Conservation (phyloP, 2,797 vertebrate genomes). For the Garrulus glandarius region DNA sequence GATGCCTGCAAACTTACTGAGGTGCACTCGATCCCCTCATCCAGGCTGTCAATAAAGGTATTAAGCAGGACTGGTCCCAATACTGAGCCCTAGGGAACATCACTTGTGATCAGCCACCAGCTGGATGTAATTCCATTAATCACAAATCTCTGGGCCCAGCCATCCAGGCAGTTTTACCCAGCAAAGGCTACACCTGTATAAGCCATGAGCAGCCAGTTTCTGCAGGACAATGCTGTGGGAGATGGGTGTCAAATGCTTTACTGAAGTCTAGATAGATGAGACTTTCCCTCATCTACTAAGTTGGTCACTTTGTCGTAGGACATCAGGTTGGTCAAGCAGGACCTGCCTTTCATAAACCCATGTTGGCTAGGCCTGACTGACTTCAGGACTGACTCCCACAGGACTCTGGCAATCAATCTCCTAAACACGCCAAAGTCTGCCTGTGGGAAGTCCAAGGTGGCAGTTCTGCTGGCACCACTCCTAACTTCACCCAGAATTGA, state of each 20-base stretch:
- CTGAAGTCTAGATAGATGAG: neutral
- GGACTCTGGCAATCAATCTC: neutral
- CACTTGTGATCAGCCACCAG: neutral
- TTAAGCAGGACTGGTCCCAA: neutral
- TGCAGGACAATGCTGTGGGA: neutral
- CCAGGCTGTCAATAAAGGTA: neutral
- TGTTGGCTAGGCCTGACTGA: neutral
- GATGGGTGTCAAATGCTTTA: neutral
- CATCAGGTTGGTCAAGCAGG: neutral
- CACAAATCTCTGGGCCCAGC: neutral
- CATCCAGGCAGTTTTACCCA: neutral
- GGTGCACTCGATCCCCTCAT: neutral
- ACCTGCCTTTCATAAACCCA: neutral
- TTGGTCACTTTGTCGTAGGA: neutral
- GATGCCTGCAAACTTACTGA: neutral
- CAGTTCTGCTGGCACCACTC: neutral
- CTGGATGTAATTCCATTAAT: neutral
- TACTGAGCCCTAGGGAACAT: neutral
- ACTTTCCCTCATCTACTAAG: neutral
- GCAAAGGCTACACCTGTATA: neutral
- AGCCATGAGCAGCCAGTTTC: neutral
- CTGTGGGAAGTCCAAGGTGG: neutral
- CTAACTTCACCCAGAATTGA: neutral
- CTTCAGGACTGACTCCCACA: neutral
- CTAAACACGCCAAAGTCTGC: neutral